A percentile compares a stretch with the other conserved stretches of the same genome.
phyloP scores from a whole-genome alignment of 2,888 invertebrate species.

The Charanyca ferruginea region DNA sequence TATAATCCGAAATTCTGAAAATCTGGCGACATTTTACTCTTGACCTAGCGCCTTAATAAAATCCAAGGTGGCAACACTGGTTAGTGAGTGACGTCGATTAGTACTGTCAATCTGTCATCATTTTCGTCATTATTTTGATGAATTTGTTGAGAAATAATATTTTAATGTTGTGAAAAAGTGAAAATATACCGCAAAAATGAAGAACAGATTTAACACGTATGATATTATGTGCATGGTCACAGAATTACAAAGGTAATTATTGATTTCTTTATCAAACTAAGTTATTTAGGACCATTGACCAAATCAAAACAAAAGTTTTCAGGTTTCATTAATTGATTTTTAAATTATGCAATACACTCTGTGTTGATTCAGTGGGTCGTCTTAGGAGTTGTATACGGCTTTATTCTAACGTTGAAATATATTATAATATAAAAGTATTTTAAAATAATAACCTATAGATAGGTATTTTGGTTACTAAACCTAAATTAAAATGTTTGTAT shows the following conservation, averaged over 20 bases:
- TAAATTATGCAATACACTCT: constrained; percentile 11
- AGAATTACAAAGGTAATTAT: constrained; percentile 94
- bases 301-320: constrained; percentile 14
- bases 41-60: too few relatives aligned
- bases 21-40: too few relatives aligned
- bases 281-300: not conserved
- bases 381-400: too few relatives aligned
- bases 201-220: constrained; percentile 97
- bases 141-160: constrained; percentile 15
- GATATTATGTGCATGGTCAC: constrained; percentile 97
- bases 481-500: too few relatives aligned
- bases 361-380: not conserved
- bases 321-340: constrained; percentile 31
- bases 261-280: not conserved
- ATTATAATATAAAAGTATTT: not conserved
- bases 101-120: not conserved
- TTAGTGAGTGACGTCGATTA: constrained; percentile 19
- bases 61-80: too few relatives aligned
- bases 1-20: too few relatives aligned
- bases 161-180: constrained; percentile 43
- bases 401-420: not conserved
- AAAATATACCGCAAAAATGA: constrained; percentile 92
- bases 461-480: not conserved
- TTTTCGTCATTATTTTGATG: constrained; percentile 10
- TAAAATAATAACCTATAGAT: not conserved